Conservation (phyloP, 2,888 invertebrate species). For the Steinernema carpocapsae region DNA sequence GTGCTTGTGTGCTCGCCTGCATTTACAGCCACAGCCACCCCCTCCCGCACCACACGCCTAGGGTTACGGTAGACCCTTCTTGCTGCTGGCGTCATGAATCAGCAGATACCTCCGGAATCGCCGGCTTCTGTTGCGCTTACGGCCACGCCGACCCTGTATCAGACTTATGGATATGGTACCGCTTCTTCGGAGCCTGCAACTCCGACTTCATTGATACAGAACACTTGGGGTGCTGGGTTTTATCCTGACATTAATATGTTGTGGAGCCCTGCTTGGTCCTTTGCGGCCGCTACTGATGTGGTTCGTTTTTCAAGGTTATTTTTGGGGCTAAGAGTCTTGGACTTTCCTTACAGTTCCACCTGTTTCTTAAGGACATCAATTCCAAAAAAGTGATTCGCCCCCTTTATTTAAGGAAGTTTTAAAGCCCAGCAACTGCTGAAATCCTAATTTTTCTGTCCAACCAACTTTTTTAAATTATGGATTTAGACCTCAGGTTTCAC, state of each 20-base stretch:
- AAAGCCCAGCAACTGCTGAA: too few species aligned
- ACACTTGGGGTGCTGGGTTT: not conserved
- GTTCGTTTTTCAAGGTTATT: not conserved
- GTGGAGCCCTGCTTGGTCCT: constrained; percentile 14
- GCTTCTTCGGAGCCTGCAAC: constrained; percentile 8
- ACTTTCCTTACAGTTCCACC: too few species aligned
- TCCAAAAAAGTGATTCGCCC: too few species aligned
- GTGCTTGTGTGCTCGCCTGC: too few species aligned
- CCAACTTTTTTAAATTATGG: not conserved
- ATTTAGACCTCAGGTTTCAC: too few species aligned
- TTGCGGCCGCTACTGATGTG: constrained; percentile 17
- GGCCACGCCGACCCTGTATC: not conserved
- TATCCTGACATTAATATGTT: constrained; percentile 27
- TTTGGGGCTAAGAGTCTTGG: not conserved
- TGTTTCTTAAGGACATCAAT: too few species aligned
- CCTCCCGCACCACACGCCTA: too few species aligned
- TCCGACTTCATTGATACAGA: not conserved
- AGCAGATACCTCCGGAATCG: constrained; percentile 20
- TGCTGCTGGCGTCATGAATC: constrained; percentile 18
- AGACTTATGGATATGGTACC: not conserved
- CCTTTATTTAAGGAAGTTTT: too few species aligned
- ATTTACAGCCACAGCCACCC: not conserved
- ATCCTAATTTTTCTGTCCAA: not conserved
- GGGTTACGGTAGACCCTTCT: constrained; percentile 27
- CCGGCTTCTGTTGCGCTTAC: constrained; percentile 4